phyloP scores from a whole-genome alignment of 2,888 invertebrate genomes.

The Smittia aterrima region DNA sequence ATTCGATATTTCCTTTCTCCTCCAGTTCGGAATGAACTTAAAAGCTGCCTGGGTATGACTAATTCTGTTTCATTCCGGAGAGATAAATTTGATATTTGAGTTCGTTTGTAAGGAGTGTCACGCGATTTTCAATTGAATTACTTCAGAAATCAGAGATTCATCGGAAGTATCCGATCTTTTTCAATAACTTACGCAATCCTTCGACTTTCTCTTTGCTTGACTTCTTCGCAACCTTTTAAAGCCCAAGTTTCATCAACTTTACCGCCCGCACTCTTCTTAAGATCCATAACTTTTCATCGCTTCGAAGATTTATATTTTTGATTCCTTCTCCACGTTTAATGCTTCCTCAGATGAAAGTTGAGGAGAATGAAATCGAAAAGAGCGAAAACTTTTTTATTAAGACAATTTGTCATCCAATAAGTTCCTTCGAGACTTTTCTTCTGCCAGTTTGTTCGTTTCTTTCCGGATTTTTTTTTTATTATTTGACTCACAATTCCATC shows the following conservation, averaged over 20 bases:
- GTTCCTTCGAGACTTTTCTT: slow-evolving; percentile 5
- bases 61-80: too few species aligned
- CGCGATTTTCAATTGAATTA: too few species aligned
- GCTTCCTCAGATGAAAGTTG: background rate
- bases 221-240: too few species aligned
- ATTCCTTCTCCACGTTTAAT: background rate
- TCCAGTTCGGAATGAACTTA: background rate
- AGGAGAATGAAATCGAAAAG: background rate
- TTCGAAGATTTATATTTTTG: slow-evolving; percentile 9
- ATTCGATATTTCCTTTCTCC: background rate
- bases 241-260: too few species aligned
- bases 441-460: background rate
- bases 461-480: slow-evolving; percentile 14
- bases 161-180: too few species aligned
- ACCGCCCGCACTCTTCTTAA: background rate
- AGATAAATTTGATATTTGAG: too few species aligned
- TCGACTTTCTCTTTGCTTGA: too few species aligned
- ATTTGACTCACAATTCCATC: slow-evolving; percentile 7
- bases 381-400: slow-evolving; percentile 24
- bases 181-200: too few species aligned
- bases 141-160: too few species aligned
- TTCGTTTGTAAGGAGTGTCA: too few species aligned
- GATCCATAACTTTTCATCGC: background rate
- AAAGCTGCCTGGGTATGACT: too few species aligned
- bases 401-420: slow-evolving; percentile 40